Base-by-base conservation (phyloP, 30 jellyfish, hydroid and myxozoan genomes). In the Cassiopea xamachana region DNA sequence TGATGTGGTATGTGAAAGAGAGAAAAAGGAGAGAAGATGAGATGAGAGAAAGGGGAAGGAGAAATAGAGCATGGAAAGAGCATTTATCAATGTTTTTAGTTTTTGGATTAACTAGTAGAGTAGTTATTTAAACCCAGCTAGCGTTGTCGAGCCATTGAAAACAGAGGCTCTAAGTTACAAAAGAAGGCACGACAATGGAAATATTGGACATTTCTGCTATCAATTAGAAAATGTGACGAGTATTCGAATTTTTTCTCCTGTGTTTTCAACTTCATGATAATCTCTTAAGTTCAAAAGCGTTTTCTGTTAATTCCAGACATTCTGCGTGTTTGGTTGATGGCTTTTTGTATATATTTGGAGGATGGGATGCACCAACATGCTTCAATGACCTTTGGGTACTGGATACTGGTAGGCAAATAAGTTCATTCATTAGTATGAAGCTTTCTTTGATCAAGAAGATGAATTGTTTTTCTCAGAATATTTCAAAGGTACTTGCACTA, bases 311-410 rank as follows among this genome's bases (percentile, higher is more conserved):
- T 71, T 61, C 1, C 89, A 93, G 98, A 18, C 98, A 93, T 73
- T 81, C 98, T 2, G 91, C 96, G 7, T 48, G 89, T 48, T 60
- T 88, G 60, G 83, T 87, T 17, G 89, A 85, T 18, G 87, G 90
- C 55, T 51, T 88, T 47, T 73, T 93, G 81, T 88, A 59, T 67
- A 87, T 93, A 8, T 93, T 93, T 83, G 98, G 94, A n/a, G 98
- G 98, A 44, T 93, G 98, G 98, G 98, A 93, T 77, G 98, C 98
- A 1, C 98, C 98, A n/a, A 59, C 85, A 45, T 93, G 98, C 58
- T 83, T 69, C 84, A 76, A 93, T 82, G 98, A 93, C 50, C 79
- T 93, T 12, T 87, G 89, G 90, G 69, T 80, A 27, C 90, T 93
- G 4, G 98, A 93, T 75, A 84, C 90, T 5, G 98, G 98, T 93